Evolutionary conservation across 2,888 invertebrate species (phyloP).

Genomic region (Leucophenga maculata): DNA sequence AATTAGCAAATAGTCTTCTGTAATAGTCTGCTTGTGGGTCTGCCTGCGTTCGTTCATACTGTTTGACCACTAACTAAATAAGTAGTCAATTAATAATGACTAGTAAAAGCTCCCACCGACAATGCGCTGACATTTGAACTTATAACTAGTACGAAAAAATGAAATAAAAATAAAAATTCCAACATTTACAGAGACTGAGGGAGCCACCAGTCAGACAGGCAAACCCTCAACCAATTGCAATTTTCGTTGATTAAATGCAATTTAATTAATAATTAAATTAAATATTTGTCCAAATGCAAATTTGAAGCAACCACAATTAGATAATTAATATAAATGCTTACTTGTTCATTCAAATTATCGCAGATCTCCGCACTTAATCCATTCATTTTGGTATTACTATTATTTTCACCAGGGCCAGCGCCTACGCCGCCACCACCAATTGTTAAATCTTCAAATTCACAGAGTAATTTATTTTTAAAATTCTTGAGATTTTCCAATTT

Average conservation of each 20-base stretch:
- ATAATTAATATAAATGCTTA: slow-evolving; percentile 49
- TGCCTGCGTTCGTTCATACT: slow-evolving; percentile 12
- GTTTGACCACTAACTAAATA: slow-evolving; percentile 21
- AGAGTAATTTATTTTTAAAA: slow-evolving; percentile 71
- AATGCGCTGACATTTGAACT: slow-evolving; percentile 22
- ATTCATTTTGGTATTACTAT: slow-evolving; percentile 65
- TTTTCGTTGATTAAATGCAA: background rate
- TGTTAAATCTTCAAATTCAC: slow-evolving; percentile 66
- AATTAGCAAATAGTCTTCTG: background rate
- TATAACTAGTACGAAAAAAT: background rate
- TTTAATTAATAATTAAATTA: background rate
- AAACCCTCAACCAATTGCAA: background rate
- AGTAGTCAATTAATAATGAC: slow-evolving; percentile 18
- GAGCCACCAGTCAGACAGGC: too few species aligned
- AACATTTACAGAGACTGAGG: too few species aligned
- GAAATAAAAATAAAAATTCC: too few species aligned
- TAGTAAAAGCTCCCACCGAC: slow-evolving; percentile 15
- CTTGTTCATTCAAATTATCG: slow-evolving; percentile 73
- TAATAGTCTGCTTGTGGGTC: background rate
- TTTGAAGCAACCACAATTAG: background rate
- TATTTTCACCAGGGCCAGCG: slow-evolving; percentile 26
- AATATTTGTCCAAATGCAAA: background rate
- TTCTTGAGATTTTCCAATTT: slow-evolving; percentile 72
- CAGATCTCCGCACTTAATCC: slow-evolving; percentile 71
- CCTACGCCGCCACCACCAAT: slow-evolving; percentile 31